A percentile compares a stretch with the other conserved stretches of the same genome.
phyloP scores from a whole-genome alignment of 2,797 vertebrate genomes.

The Dromococcyx pavoninus region DNA sequence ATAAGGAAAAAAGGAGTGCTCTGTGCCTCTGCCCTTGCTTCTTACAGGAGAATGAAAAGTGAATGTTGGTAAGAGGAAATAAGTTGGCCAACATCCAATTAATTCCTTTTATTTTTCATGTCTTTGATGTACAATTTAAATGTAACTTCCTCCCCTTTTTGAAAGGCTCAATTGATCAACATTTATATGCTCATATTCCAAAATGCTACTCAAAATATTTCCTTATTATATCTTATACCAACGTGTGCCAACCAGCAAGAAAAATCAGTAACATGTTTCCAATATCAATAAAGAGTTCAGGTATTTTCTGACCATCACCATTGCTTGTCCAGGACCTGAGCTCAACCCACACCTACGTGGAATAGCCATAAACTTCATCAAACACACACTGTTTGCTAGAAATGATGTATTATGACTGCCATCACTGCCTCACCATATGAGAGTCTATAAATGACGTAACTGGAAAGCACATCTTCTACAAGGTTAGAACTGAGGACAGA shows the following conservation, averaged over 20 bases:
- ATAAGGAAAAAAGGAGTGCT: background rate
- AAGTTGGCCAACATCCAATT: background rate
- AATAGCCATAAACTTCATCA: background rate
- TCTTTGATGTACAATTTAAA: background rate
- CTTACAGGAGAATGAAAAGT: background rate
- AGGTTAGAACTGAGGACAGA: background rate
- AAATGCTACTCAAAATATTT: background rate
- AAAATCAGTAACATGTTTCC: background rate
- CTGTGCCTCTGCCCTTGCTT: background rate
- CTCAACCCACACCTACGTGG: background rate
- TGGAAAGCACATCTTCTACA: background rate
- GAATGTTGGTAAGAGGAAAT: background rate
- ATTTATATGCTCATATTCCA: background rate
- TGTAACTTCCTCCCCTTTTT: background rate
- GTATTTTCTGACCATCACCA: background rate
- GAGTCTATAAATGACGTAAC: rapidly evolving
- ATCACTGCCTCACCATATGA: background rate
- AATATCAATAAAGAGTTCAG: background rate
- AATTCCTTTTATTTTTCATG: background rate
- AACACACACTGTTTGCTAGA: background rate
- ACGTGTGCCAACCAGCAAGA: background rate
- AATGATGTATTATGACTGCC: background rate
- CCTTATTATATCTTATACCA: background rate
- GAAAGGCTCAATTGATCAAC: background rate
- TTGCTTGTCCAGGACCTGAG: background rate